These are phyloP conservation scores for Perizoma flavofasciatum DNA, from an alignment of 2,888 invertebrate genomes.

Conservation along the genomic window DNA sequence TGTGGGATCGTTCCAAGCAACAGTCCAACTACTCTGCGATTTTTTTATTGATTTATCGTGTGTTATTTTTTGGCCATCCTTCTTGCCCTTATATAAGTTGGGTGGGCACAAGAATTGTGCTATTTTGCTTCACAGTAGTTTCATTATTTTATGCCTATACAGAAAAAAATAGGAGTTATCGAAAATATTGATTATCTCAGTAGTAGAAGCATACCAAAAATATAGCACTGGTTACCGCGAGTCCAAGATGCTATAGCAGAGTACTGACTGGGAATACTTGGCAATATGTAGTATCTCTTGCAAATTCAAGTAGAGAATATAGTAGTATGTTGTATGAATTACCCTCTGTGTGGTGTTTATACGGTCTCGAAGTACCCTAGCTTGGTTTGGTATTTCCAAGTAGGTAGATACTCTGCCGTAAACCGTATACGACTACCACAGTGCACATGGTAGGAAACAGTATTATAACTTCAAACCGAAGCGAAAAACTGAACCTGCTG, in stretches of 20 bases:
- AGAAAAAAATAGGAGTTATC: no score
- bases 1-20: no score
- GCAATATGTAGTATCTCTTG: neutral
- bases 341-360: slow-evolving; percentile 1
- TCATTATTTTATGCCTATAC: no score
- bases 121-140: no score
- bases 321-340: neutral
- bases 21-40: no score
- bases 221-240: neutral
- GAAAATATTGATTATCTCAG: no score
- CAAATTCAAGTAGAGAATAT: slow-evolving; percentile 12
- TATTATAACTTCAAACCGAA: slow-evolving; percentile 1
- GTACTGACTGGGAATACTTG: neutral
- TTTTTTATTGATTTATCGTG: no score
- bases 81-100: no score
- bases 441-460: slow-evolving; percentile 11
- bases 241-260: slow-evolving; percentile 1
- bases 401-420: slow-evolving; percentile 2
- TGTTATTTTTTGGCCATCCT: no score
- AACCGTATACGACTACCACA: slow-evolving; percentile 14
- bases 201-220: no score
- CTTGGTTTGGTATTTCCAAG: slow-evolving; percentile 6
- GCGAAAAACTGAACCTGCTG: neutral
- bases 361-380: neutral
- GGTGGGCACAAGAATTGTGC: no score